Evolutionary conservation across 2,113 vertebrate genomes (phyloP), one percentile per base, ranked within the genome.

Genomic region (Gulo gulo): DNA sequence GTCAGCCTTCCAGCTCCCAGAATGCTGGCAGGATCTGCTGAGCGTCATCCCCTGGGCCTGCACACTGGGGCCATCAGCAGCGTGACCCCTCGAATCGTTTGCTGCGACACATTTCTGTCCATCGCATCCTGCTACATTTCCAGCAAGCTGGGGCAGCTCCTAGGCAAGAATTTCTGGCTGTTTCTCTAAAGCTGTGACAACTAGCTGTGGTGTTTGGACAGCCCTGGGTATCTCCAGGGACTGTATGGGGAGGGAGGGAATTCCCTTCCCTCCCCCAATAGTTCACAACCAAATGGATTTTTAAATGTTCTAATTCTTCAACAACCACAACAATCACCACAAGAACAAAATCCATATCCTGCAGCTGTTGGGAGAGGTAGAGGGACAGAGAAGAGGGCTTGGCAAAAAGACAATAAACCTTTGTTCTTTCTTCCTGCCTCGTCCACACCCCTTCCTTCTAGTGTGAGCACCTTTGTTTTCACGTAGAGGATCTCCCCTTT

Each of bases 181-280:
- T 59, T 91, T 96, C 57, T 47, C 55, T 63, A 71, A 73, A 97
- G 42, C 24, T 34, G 20, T 31, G 31, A 92, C 59, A 93, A 84
- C 14, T 39, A 34, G 42, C 79, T 52, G 6, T 39, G 79, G 78
- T 65, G 79, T 87, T 50, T 87, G 29, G 50, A 86, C 36, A 94
- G 84, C 57, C 59, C 67, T 65, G 34, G n/a, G 20, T 83, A 84
- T 91, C 69, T 61, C 42, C 52, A 50, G 29, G 80, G 81, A 85
- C 69, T n/a, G 55, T 94, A 11, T 1, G 45, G 5, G 20, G 36
- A 73, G n/a, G 18, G 7, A 92, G 67, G 42, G 42, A 73, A 85
- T 92, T 63, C 47, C 63, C 69, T 83, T 76, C 45, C 47, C 4
- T 74, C 79, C 36, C 6, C 55, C 34, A 76, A 2, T 52, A 69